A percentile compares a stretch with the other conserved stretches of the same genome.
Conservation (phyloP, 2,113 vertebrate species). For the Pavo muticus region DNA sequence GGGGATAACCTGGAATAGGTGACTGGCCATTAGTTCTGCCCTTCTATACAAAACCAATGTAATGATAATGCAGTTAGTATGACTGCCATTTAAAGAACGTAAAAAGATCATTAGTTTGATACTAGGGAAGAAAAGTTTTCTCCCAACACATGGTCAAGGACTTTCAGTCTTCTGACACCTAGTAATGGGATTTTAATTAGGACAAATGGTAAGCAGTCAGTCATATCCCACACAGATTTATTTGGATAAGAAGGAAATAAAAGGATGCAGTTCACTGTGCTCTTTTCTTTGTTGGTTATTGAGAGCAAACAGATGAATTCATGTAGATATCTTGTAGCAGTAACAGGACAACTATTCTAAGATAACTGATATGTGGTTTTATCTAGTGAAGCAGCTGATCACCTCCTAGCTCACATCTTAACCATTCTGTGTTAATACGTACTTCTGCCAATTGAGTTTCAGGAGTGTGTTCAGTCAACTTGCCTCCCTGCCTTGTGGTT, state of each 20-base stretch:
- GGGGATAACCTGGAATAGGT: not conserved
- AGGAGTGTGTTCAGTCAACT: not conserved
- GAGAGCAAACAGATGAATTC: not conserved
- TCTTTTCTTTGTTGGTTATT: not conserved
- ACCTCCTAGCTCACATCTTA: not conserved
- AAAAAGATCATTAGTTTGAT: not conserved
- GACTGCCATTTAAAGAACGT: not conserved
- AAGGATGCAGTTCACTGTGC: not conserved
- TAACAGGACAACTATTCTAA: not conserved
- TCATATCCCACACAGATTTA: not conserved
- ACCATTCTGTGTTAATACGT: not conserved
- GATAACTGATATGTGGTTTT: not conserved
- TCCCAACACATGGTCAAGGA: not conserved
- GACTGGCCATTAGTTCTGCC: not conserved
- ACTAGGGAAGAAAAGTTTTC: not conserved
- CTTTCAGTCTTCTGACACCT: slow-evolving; percentile 20
- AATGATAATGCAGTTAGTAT: not conserved
- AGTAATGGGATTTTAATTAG: slow-evolving; percentile 60
- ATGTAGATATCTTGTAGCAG: not conserved
- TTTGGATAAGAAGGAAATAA: not conserved
- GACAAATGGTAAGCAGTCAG: slow-evolving; percentile 43
- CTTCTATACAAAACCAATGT: not conserved
- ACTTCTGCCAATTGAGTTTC: not conserved
- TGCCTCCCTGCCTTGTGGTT: not conserved
- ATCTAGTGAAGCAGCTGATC: not conserved